A percentile compares a stretch with the other conserved stretches of the same genome.
These are phyloP conservation scores for Phymanthus crucifer DNA, from an alignment of 92 coral and sea anemone genomes.

Conservation along the genomic window DNA sequence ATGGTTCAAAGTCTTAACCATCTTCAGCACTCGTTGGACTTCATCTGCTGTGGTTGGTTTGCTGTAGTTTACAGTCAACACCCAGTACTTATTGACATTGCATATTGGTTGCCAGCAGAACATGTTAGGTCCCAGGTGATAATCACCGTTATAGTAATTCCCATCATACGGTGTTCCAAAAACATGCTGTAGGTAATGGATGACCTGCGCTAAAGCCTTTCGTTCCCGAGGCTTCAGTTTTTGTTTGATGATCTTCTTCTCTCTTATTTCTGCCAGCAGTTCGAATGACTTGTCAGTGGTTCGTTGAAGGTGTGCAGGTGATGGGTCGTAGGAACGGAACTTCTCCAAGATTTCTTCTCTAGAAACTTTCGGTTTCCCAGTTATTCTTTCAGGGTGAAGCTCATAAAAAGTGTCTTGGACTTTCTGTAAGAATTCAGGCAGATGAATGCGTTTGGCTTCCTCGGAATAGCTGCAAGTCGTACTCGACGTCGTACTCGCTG, in stretches of 20 bases:
- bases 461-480: conserved; percentile 45
- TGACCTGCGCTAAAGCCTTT: conserved; percentile 63
- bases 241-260: conserved; percentile 24
- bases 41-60: conserved; percentile 55
- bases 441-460: conserved; percentile 57
- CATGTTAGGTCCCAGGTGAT: conserved; percentile 71
- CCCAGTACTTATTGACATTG: conserved; percentile 14
- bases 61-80: conserved; percentile 9
- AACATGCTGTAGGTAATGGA: conserved; percentile 59
- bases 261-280: conserved; percentile 42
- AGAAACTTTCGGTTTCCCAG: conserved; percentile 43
- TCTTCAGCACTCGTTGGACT: conserved; percentile 40
- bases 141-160: conserved; percentile 77
- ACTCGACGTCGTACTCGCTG: background rate
- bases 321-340: conserved; percentile 66
- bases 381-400: conserved; percentile 45
- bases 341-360: conserved; percentile 29
- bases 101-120: conserved; percentile 76
- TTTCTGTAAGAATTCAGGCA: conserved; percentile 57
- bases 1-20: conserved; percentile 53
- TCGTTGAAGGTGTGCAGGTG: conserved; percentile 50
- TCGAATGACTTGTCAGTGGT: conserved; percentile 60
- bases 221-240: conserved; percentile 65
- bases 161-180: conserved; percentile 76
- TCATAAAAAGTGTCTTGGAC: conserved; percentile 59